Conservation (phyloP, 2,113 vertebrate genomes). For the Solea solea region DNA sequence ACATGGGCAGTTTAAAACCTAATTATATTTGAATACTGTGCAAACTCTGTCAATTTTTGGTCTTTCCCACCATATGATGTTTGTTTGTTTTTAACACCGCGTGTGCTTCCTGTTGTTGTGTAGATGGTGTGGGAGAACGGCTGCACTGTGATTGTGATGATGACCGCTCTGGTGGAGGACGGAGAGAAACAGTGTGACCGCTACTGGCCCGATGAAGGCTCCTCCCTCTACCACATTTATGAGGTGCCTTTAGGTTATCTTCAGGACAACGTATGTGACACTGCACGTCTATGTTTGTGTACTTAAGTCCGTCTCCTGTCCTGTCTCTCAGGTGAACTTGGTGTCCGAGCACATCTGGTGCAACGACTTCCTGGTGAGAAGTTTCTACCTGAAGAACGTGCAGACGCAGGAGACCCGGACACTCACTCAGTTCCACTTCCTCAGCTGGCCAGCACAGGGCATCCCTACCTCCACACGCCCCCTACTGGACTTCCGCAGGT, state of each 20-base stretch:
- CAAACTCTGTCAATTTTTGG: background rate
- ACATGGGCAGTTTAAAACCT: too few relatives aligned
- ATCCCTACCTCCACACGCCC: conserved; percentile 93
- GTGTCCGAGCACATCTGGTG: conserved; percentile 99
- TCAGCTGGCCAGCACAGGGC: conserved; percentile 97
- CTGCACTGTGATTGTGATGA: conserved; percentile 97
- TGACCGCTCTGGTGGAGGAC: conserved; percentile 94
- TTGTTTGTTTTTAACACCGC: background rate
- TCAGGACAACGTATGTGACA: background rate
- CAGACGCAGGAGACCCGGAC: conserved; percentile 97
- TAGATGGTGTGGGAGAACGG: conserved; percentile 99
- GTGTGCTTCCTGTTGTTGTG: background rate
- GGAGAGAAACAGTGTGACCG: conserved; percentile 96
- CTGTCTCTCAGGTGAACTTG: conserved; percentile 89
- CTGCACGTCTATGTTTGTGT: background rate
- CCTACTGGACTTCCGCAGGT: conserved; percentile 95
- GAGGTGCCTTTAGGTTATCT: conserved; percentile 81
- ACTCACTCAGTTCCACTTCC: conserved; percentile 98
- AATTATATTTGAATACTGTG: too few relatives aligned
- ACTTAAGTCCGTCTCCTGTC: background rate
- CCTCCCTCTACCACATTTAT: conserved; percentile 97
- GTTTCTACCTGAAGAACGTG: conserved; percentile 98
- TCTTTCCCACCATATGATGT: background rate
- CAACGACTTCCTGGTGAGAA: conserved; percentile 97
- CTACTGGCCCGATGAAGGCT: conserved; percentile 99